phyloP scores from a whole-genome alignment of 2,797 vertebrate genomes.

The Danio aesculapii region DNA sequence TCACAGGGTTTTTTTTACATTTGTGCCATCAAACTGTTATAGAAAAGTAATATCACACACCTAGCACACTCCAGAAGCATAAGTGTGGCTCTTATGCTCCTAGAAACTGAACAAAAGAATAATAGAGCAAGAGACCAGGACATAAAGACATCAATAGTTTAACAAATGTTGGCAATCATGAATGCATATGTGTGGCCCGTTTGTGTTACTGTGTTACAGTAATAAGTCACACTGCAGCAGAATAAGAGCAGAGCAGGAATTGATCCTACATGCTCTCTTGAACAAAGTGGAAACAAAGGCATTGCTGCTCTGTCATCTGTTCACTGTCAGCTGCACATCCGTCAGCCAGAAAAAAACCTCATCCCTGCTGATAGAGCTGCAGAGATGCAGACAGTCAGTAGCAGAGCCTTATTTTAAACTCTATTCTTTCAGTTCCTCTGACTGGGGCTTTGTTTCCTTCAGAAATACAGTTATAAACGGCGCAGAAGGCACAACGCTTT shows the following conservation, averaged over 20 bases:
- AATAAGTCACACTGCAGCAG: not conserved
- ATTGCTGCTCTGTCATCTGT: not conserved
- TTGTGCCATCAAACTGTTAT: too few species aligned
- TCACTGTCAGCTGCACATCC: not conserved
- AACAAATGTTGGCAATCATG: not conserved
- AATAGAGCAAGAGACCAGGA: too few species aligned
- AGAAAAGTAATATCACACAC: too few species aligned
- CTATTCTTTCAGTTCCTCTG: not conserved
- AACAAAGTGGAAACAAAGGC: not conserved
- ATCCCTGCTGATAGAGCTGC: not conserved
- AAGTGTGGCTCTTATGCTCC: too few species aligned
- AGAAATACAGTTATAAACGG: not conserved
- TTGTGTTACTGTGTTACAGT: not conserved
- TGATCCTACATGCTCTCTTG: constrained; percentile 18
- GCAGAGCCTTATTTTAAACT: not conserved
- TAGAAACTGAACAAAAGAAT: too few species aligned
- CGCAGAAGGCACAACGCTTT: not conserved
- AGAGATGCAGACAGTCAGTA: not conserved
- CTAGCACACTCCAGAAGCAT: too few species aligned
- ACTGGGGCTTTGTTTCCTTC: not conserved
- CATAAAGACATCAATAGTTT: too few species aligned
- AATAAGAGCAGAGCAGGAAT: not conserved
- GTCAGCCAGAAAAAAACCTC: not conserved
- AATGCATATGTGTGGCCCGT: not conserved
- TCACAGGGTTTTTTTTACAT: too few species aligned